These are phyloP conservation scores for Apeltes quadracus DNA, from an alignment of 2,113 vertebrate species.

Conservation along the genomic window DNA sequence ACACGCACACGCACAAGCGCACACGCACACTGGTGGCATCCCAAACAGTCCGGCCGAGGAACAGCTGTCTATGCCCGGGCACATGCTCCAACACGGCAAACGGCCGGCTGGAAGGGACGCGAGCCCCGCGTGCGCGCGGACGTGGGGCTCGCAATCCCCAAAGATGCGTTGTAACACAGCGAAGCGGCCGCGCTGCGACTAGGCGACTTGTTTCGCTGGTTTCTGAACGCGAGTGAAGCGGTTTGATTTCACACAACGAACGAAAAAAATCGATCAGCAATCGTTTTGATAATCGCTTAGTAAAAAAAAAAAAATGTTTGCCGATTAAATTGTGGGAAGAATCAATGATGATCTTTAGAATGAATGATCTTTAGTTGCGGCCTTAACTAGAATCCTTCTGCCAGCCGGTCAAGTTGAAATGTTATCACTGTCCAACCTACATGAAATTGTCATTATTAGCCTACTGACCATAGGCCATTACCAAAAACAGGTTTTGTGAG, in stretches of 20 bases:
- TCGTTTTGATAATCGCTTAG: background rate
- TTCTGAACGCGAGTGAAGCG: background rate
- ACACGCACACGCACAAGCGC: conserved; percentile 33
- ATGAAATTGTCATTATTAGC: too few relatives aligned
- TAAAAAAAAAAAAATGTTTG: background rate
- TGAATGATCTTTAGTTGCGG: background rate
- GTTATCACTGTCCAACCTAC: too few relatives aligned
- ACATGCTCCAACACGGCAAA: conserved; percentile 72
- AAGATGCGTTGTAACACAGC: conserved; percentile 38
- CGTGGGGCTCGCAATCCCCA: conserved; percentile 28
- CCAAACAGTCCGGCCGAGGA: conserved; percentile 85
- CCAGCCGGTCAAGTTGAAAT: background rate
- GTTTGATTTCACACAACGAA: background rate
- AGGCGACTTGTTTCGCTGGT: background rate
- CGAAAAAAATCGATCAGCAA: background rate
- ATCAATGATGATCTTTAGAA: background rate
- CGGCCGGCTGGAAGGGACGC: conserved; percentile 37
- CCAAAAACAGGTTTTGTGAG: too few relatives aligned
- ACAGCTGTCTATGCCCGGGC: conserved; percentile 90
- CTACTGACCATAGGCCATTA: too few relatives aligned
- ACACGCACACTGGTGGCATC: conserved; percentile 79
- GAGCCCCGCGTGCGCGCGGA: conserved; percentile 7
- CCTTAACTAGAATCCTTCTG: background rate
- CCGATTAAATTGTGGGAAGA: background rate
- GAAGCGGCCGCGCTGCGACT: conserved; percentile 5